phyloP scores from a whole-genome alignment of 2,797 vertebrate species.

The Sebastes diaconus region DNA sequence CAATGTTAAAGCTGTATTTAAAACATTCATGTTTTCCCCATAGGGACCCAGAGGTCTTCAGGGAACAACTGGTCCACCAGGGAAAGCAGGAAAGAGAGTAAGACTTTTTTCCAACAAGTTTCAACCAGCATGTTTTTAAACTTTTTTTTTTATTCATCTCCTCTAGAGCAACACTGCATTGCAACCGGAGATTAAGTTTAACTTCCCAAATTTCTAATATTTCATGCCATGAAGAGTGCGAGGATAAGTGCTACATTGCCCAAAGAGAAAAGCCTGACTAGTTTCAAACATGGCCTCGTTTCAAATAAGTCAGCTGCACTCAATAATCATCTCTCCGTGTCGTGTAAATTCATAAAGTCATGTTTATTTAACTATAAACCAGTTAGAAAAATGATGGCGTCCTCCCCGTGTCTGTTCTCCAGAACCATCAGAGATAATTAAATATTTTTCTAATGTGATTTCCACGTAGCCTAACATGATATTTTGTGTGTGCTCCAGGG shows the following conservation, averaged over 20 bases:
- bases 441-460: conserved; percentile 25
- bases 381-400: conserved; percentile 6
- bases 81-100: conserved; percentile 95
- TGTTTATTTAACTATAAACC: conserved; percentile 56
- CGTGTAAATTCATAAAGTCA: conserved; percentile 28
- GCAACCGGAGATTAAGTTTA: not conserved
- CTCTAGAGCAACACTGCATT: not conserved
- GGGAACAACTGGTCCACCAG: conserved; percentile 86
- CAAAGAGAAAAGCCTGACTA: conserved; percentile 8
- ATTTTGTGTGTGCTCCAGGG: conserved; percentile 81
- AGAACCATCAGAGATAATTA: conserved; percentile 9
- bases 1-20: not conserved
- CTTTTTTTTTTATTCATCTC: not conserved
- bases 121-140: not conserved
- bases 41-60: conserved; percentile 96
- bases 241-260: not conserved
- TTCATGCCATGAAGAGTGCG: not conserved
- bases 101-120: conserved; percentile 15
- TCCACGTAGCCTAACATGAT: conserved; percentile 19
- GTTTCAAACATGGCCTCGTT: conserved; percentile 36
- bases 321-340: conserved; percentile 22
- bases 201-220: conserved; percentile 19
- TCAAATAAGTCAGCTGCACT: conserved; percentile 52
- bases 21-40: conserved; percentile 25
- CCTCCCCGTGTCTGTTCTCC: conserved; percentile 19